Evolutionary conservation across 2,113 vertebrate genomes (phyloP).

Genomic region (Herpetotheres cachinnans): DNA sequence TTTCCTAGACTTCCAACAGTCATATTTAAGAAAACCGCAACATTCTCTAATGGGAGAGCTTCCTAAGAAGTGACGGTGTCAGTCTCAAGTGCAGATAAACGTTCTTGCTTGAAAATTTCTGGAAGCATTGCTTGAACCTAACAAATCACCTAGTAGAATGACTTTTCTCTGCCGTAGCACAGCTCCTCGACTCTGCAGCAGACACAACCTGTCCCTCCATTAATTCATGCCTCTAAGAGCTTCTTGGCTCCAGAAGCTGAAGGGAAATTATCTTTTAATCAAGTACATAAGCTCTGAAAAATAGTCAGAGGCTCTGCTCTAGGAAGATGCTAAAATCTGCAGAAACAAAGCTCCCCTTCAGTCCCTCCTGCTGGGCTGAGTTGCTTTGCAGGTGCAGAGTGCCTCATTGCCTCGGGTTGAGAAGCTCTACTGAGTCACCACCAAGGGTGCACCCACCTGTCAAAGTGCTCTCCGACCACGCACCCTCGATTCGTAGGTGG

Average conservation of each 20-base stretch:
- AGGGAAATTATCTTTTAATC: background rate
- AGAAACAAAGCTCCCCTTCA: background rate
- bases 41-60: background rate
- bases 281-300: background rate
- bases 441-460: background rate
- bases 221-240: background rate
- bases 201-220: background rate
- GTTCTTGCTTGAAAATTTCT: background rate
- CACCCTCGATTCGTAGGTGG: accelerated
- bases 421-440: background rate
- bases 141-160: background rate
- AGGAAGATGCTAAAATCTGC: background rate
- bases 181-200: background rate
- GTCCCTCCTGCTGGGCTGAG: background rate
- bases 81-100: background rate
- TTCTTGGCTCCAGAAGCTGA: background rate
- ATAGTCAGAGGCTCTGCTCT: background rate
- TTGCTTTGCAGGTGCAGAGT: background rate
- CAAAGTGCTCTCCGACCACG: accelerated
- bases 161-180: background rate
- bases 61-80: background rate
- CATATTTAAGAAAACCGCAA: background rate
- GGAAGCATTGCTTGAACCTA: background rate
- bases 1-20: background rate
- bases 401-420: background rate